Percentiles rank a stretch among this genome's conserved stretches.
phyloP scores from a whole-genome alignment of 1,140 invertebrate genomes.

The Coptotermes formosanus region DNA sequence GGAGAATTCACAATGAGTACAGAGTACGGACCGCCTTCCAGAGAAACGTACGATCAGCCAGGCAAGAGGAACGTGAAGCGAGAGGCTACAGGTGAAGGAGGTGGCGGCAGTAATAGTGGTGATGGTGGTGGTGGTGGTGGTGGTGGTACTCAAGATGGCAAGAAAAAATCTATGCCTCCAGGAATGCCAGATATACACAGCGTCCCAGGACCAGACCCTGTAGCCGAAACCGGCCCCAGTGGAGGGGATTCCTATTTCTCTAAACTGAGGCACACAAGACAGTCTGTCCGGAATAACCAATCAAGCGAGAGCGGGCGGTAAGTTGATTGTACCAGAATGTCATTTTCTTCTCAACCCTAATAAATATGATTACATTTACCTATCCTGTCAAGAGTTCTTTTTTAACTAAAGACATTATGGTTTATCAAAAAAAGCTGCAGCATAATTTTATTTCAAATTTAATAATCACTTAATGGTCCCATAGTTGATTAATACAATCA shows the following conservation, averaged over 20 bases:
- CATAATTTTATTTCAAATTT: too few species aligned
- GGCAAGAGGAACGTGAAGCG: slow-evolving; percentile 19
- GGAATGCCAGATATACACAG: slow-evolving; percentile 51
- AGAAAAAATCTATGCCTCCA: slow-evolving; percentile 40
- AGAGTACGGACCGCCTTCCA: slow-evolving; percentile 48
- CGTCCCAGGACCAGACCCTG: slow-evolving; percentile 42
- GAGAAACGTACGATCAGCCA: background rate
- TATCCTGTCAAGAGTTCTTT: too few species aligned
- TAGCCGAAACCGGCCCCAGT: slow-evolving; percentile 35
- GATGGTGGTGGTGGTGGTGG: slow-evolving; percentile 47
- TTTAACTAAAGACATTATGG: too few species aligned
- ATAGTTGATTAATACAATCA: too few species aligned
- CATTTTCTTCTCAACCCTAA: too few species aligned
- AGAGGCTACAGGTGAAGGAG: background rate
- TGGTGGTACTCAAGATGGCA: slow-evolving; percentile 46
- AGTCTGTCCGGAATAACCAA: slow-evolving; percentile 54
- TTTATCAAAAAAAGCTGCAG: too few species aligned
- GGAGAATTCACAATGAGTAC: slow-evolving; percentile 73
- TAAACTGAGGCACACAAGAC: slow-evolving; percentile 45
- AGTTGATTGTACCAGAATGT: slow-evolving; percentile 8
- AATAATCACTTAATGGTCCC: too few species aligned
- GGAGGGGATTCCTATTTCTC: slow-evolving; percentile 54
- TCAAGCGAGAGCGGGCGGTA: slow-evolving; percentile 59
- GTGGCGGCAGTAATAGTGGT: slow-evolving; percentile 36
- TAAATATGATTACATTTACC: too few species aligned